Percentiles rank a stretch among this genome's conserved stretches.
Evolutionary conservation across 2,797 vertebrate genomes (phyloP).

Genomic region (Cygnus olor): DNA sequence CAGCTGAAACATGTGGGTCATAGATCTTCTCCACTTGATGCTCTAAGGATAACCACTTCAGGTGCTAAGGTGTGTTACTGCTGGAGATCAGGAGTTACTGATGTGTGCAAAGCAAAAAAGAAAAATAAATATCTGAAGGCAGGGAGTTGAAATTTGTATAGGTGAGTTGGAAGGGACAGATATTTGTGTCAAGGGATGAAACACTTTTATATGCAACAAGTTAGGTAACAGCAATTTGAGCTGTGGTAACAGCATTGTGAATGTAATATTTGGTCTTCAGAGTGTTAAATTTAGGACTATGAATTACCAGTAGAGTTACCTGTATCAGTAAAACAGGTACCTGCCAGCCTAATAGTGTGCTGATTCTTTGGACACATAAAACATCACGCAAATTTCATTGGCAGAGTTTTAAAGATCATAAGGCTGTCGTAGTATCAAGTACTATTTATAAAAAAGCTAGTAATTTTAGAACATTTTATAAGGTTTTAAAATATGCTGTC

Average conservation of each 20-base stretch:
- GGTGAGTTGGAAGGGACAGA: background rate
- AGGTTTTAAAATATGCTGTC: background rate
- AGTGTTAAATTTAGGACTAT: background rate
- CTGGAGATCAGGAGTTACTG: background rate
- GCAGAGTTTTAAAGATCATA: background rate
- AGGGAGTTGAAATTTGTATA: background rate
- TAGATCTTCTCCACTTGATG: background rate
- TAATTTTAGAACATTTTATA: background rate
- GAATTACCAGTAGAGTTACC: background rate
- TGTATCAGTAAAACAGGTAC: background rate
- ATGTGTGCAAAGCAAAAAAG: background rate
- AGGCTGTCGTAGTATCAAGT: background rate
- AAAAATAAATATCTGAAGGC: background rate
- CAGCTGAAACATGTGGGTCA: background rate
- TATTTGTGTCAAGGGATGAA: background rate
- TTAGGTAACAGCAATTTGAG: background rate
- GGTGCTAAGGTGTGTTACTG: background rate
- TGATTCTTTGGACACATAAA: background rate
- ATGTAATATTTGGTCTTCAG: background rate
- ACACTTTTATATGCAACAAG: background rate
- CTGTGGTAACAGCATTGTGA: background rate
- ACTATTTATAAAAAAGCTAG: background rate
- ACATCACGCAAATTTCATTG: background rate
- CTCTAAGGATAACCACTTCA: background rate
- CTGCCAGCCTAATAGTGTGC: background rate